Evolutionary conservation across 2,797 vertebrate species (phyloP).

Genomic region (Anableps anableps): DNA sequence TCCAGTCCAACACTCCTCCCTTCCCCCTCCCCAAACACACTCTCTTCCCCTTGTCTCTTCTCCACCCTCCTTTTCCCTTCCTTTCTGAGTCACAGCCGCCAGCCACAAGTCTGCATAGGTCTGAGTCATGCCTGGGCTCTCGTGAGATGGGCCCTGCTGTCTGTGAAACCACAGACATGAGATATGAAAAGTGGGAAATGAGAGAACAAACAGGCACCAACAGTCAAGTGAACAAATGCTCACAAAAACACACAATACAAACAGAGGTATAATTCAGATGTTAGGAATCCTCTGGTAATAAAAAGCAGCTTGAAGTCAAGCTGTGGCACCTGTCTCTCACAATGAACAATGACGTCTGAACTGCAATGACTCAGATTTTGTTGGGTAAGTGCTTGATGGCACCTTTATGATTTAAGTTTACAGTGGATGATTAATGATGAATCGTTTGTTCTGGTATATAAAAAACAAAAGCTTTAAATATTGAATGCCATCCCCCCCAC

Average conservation of each 20-base stretch:
- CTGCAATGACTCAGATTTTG: conserved; percentile 23
- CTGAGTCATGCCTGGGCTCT: conserved; percentile 79
- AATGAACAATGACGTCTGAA: conserved; percentile 34
- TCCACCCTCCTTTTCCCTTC: conserved; percentile 35
- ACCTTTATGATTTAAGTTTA: conserved; percentile 18
- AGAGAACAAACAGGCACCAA: conserved; percentile 65
- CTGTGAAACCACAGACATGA: conserved; percentile 71
- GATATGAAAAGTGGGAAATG: conserved; percentile 76
- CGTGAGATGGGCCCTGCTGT: conserved; percentile 75
- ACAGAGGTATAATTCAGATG: conserved; percentile 40
- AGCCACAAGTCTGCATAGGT: conserved; percentile 76
- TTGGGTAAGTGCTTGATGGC: conserved; percentile 22
- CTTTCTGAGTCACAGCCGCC: conserved; percentile 77
- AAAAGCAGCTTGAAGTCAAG: conserved; percentile 45
- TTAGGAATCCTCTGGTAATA: conserved; percentile 43
- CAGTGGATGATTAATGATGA: conserved; percentile 5
- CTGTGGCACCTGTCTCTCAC: conserved; percentile 64
- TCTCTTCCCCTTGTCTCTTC: conserved; percentile 34
- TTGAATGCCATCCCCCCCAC: too few species aligned
- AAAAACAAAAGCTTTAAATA: neutral
- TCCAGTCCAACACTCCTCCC: conserved; percentile 15
- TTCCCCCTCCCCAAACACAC: conserved; percentile 10
- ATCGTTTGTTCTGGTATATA: neutral
- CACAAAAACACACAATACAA: conserved; percentile 4
- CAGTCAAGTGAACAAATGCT: conserved; percentile 40